Evolutionary conservation across 37 sponge, comb jelly and placozoan species (phyloP).

Genomic region (Chondrilla cf. caribensis): DNA sequence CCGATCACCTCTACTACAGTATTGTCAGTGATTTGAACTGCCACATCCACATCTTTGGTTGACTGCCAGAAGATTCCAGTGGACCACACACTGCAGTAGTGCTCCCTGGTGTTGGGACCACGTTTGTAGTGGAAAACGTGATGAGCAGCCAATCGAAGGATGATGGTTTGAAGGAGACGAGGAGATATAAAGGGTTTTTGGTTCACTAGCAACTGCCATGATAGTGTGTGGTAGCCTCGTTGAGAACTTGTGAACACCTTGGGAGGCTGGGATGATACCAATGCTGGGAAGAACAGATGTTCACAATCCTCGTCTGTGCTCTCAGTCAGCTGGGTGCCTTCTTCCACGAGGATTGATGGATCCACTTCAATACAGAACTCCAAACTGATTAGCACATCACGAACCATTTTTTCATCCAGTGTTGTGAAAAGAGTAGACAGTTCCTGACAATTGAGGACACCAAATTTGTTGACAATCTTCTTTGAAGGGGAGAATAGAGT

Average conservation of each 20-base stretch:
- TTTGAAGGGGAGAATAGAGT: not conserved
- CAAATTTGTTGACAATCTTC: conserved; percentile 1
- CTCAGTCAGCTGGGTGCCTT: too few relatives aligned
- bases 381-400: conserved; percentile 11
- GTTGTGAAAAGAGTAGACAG: not conserved
- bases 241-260: not conserved
- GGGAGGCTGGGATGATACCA: not conserved
- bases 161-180: conserved; percentile 9
- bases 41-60: not conserved
- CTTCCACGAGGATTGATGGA: not conserved
- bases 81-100: conserved; percentile 14
- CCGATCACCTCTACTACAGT: not conserved
- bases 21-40: conserved; percentile 14
- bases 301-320: not conserved
- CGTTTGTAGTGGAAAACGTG: not conserved
- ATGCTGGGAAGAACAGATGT: not conserved
- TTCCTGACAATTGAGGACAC: not conserved
- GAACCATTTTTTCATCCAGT: not conserved
- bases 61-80: conserved; percentile 9
- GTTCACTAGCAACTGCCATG: not conserved
- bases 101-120: not conserved
- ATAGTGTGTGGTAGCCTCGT: not conserved
- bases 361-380: conserved; percentile 8
- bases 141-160: not conserved
- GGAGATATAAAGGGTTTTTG: not conserved